Evolutionary conservation across 2,113 vertebrate genomes (phyloP), one percentile per base, ranked within the genome.

Genomic region (Coracopsis vasa): DNA sequence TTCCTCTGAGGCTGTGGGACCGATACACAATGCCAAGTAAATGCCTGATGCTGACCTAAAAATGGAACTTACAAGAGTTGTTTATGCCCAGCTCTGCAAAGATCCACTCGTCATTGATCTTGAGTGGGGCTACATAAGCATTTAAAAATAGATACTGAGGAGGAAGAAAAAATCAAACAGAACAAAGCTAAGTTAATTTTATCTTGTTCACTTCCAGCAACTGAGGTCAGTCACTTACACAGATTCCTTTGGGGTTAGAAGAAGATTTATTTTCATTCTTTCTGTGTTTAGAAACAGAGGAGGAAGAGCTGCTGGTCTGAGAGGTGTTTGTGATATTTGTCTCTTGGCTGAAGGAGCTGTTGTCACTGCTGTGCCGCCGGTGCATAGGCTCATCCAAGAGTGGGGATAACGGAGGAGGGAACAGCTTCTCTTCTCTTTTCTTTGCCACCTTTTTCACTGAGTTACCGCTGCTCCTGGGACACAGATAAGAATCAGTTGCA

Each of bases 381-480:
- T 96, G 98, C 23, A 97, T 96, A 2, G 98, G 98, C 12, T 99
- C 99, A 0, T 99, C 99, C 9, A 98, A 96, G 80, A 99, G 97
- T 0, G 99, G 99, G 9, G 99, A 99, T 91, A 99, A 93, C 0
- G 99, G 98, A 48, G 99, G 99, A 21, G 99, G 99, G 23, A 99
- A 98, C 11, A 99, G 97, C 95, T 99, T 99, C 87, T 99, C 99
- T 70, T 99, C 98, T 80, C 98, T 98, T 86, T 98, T 98, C 77
- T 98, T 98, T 35, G 98, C 97, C 97, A 98, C 97, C 97, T 99
- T 99, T 97, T 99, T 99, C 35, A 98, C 96, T 11, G 98, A 97
- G 96, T 95, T 98, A 82, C 87, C 47, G 37, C 94, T 98, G 90
- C 94, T 98, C 90, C 87, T 94, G 83, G 75, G 90, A 92, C 92